A percentile compares a stretch with the other conserved stretches of the same genome.
phyloP scores from a whole-genome alignment of 2,797 vertebrate species.

The Rhinoraja longicauda region DNA sequence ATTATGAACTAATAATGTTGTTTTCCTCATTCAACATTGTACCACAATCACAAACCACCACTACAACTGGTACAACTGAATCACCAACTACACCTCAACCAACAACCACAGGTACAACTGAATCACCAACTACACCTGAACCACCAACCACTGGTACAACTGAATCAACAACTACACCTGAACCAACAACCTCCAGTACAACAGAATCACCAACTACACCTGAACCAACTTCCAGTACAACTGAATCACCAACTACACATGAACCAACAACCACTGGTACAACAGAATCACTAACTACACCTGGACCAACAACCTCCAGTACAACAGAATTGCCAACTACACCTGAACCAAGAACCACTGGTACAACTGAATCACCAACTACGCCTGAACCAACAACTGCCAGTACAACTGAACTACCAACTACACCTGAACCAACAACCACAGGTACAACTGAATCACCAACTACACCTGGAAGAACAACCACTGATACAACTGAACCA shows the following conservation, averaged over 20 bases:
- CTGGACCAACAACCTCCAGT: no score
- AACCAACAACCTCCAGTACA: not conserved
- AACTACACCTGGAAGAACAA: not conserved
- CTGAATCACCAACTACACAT: not conserved
- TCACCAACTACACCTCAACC: no score
- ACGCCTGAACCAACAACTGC: not conserved
- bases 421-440: not conserved
- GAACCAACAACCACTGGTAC: not conserved
- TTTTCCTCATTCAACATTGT: not conserved
- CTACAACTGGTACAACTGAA: not conserved
- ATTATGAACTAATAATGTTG: no score
- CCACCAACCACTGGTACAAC: not conserved
- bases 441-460: not conserved
- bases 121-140: not conserved
- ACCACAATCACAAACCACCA: no score
- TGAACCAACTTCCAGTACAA: not conserved
- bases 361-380: not conserved
- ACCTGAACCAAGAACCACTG: not conserved
- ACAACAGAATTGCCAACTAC: fast-evolving
- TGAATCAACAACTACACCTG: not conserved
- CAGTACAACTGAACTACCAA: not conserved
- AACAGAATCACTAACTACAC: no score
- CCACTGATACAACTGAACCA: not conserved
- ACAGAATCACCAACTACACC: not conserved
- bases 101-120: not conserved